Evolutionary conservation across 2,888 invertebrate genomes (phyloP).

Genomic region (Callyntrura guangdongensis): DNA sequence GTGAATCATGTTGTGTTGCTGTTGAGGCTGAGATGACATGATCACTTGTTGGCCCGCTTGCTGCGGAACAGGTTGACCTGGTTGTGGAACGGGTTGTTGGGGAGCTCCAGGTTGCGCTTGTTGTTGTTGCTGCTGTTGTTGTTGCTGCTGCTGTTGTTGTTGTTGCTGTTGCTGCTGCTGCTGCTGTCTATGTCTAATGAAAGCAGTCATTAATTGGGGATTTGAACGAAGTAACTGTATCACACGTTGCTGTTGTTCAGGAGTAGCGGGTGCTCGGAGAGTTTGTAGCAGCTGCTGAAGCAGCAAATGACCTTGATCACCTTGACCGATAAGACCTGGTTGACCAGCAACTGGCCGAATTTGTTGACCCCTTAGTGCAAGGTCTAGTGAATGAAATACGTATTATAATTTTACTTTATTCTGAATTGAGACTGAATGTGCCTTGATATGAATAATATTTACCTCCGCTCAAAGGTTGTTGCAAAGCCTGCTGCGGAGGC

Average conservation of each 20-base stretch:
- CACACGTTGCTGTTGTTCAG: slow-evolving; percentile 96
- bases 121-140: slow-evolving; percentile 86
- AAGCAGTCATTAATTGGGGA: slow-evolving; percentile 98
- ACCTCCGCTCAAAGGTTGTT: slow-evolving; percentile 72
- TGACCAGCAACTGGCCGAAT: slow-evolving; percentile 84
- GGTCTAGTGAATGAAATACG: slow-evolving; percentile 48
- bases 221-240: slow-evolving; percentile 96
- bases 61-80: slow-evolving; percentile 74
- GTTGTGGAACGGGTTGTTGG: slow-evolving; percentile 78
- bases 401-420: no score
- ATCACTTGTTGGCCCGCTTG: slow-evolving; percentile 80
- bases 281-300: slow-evolving; percentile 95
- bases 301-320: slow-evolving; percentile 83
- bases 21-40: slow-evolving; percentile 84
- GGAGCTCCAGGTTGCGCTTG: slow-evolving; percentile 86
- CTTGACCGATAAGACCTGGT: slow-evolving; percentile 80
- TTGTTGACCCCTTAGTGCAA: slow-evolving; percentile 83
- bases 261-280: slow-evolving; percentile 94
- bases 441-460: neutral
- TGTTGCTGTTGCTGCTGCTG: slow-evolving; percentile 86
- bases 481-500: neutral
- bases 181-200: slow-evolving; percentile 93
- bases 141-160: slow-evolving; percentile 83
- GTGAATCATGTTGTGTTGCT: slow-evolving; percentile 84
- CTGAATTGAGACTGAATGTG: neutral